phyloP scores from a whole-genome alignment of 2,888 invertebrate genomes.

The Nomada fabriciana region DNA sequence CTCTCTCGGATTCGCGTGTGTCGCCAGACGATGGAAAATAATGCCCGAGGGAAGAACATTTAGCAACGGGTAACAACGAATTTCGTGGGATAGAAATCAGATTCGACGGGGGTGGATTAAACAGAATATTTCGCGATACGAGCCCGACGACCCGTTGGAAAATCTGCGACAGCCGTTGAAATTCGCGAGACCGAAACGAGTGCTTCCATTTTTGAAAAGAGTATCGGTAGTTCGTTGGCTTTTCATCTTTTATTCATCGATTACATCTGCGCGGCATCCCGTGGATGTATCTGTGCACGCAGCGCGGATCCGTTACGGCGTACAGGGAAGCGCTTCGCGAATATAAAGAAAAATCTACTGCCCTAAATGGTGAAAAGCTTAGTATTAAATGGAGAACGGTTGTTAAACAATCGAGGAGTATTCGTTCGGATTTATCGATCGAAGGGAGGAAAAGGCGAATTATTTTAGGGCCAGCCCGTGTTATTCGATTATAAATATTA shows the following conservation, averaged over 20 bases:
- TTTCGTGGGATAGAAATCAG: background rate
- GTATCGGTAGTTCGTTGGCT: background rate
- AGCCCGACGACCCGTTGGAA: background rate
- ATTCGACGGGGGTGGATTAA: too few relatives aligned
- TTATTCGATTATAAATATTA: conserved; percentile 1
- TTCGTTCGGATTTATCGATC: background rate
- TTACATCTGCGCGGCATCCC: too few relatives aligned
- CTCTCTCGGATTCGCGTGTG: conserved; percentile 32
- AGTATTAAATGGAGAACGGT: conserved; percentile 58
- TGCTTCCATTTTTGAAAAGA: background rate
- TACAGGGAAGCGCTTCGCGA: too few relatives aligned
- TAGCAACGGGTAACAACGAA: background rate
- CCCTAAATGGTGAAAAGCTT: conserved; percentile 82
- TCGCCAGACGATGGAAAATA: background rate
- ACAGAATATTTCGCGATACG: too few relatives aligned
- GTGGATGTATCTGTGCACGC: too few relatives aligned
- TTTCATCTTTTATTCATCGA: too few relatives aligned
- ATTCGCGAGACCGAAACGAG: background rate
- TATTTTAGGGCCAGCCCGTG: background rate
- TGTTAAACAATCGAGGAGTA: background rate
- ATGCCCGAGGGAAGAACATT: background rate
- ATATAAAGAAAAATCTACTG: conserved; percentile 65
- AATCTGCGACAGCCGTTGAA: too few relatives aligned
- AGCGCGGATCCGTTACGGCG: too few relatives aligned
- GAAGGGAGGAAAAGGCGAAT: background rate